Base-by-base conservation (phyloP, 2,797 vertebrate species). In the Platalea minor region DNA sequence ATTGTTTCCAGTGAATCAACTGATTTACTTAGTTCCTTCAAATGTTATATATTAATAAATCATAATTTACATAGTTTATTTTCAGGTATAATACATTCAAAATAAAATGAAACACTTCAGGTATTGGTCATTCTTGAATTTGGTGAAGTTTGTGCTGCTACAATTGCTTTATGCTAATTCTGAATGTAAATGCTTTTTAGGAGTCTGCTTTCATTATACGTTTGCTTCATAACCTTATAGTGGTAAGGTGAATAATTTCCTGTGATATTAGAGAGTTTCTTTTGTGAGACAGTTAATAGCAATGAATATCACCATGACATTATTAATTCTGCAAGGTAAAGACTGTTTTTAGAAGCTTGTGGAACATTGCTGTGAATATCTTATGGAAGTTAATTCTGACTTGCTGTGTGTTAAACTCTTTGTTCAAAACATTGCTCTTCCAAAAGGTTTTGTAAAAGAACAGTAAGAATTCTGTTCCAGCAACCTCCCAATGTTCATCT, bases 171-270 rank as follows among this genome's bases (percentile, higher is more conserved):
- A 59, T 75, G 78, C 67, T 76, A 60, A 57, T 84, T 93, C 48
- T 33, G 14, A 57, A 83, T 20, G 19, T 83, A 81, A 86, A 46
- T 78, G 37, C 53, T 56, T 85, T 92, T 77, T 72, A 60, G 41
- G 37, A 75, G 20, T 77, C 29, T 74, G 19, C 53, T 92, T 91
- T 89, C 41, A 31, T 83, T 85, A 28, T 60, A 13, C 65, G 43
- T 88, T 88, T 93, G 17, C 29, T 85, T 94, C 41, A 24, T 70
- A 83, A 77, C 64, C 16, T 84, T 76, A 5, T 64, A 75, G n/a
- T 93, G 69, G 46, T 95, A 89, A 93, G 89, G 56, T 84, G 79
- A 94, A 88, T 91, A 83, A 17, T 94, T 92, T 94, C 89, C 75
- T 93, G n/a, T 73, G 82, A 51, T 67, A n/a, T 45, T 64, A 60